Evolutionary conservation across 37 sponge, comb jelly and placozoan genomes (phyloP), one percentile per base, ranked within the genome.

Genomic region (Spongilla lacustris): DNA sequence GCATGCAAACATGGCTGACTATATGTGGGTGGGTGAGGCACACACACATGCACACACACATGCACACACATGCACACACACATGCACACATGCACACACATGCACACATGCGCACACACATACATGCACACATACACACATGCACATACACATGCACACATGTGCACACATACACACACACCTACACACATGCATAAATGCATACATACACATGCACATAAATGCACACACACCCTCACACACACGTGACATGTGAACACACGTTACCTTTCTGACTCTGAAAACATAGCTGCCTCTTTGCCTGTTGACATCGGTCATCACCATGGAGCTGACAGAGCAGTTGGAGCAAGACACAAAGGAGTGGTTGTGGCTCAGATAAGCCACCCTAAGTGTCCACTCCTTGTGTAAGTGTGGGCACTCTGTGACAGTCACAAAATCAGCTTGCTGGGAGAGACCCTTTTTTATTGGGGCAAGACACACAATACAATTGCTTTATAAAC

Each of bases 241-340:
- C 73, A 73, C 36, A 77, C 78, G 41, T 19, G 41, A 32, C 11
- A n/a, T 10, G 11, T 13, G 0, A 12, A 48, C 49, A 36, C 0
- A 77, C 36, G 12, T 5, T 23, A 98, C 98, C 91, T 95, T 98
- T 27, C 91, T 86, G 29, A 96, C 66, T 37, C 84, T 93, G 80
- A 97, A 99, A 73, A 88, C 76, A 73, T 99, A 99, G 46, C 83
- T 88, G 38, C 95, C 95, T 71, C 83, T 89, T 77, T 86, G 86
- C 27, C 66, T 70, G 24, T 68, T 36, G 27, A 97, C 67, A 85
- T 99, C 96, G 49, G 74, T 88, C 48, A 95, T 86, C 29, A 95
- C 89, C 58, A 99, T 86, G 32, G 98, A 97, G 30, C 79, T 58
- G 37, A 68, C 48, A 25, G 90, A 58, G 23, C 83, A 71, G 79